phyloP scores from a whole-genome alignment of 1,140 invertebrate species.

The Drosophila pseudoananassae region DNA sequence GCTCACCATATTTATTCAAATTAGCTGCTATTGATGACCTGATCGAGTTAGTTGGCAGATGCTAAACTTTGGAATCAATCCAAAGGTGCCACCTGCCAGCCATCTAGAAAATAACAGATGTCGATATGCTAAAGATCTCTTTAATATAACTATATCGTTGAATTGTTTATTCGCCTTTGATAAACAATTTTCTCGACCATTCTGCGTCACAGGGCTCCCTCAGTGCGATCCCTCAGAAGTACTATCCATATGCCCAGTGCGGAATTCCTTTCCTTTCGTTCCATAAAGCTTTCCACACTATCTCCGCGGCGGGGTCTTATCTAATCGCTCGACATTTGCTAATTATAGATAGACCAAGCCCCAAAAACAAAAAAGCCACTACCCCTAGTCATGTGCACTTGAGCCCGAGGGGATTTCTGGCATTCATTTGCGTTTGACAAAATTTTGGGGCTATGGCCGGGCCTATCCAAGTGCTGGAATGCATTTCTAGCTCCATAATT shows the following conservation, averaged over 20 bases:
- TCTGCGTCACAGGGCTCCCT: slow-evolving; percentile 24
- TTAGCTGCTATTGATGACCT: slow-evolving; percentile 60
- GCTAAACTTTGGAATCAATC: slow-evolving; percentile 23
- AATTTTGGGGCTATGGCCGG: background rate
- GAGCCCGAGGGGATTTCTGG: slow-evolving; percentile 27
- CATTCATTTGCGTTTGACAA: slow-evolving; percentile 29
- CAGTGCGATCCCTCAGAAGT: background rate
- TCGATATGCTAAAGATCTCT: slow-evolving; percentile 15
- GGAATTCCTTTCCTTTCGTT: slow-evolving; percentile 42
- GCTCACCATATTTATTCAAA: slow-evolving; percentile 51
- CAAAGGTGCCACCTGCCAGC: slow-evolving; percentile 25
- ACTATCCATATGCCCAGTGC: slow-evolving; percentile 22
- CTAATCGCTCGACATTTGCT: slow-evolving; percentile 69
- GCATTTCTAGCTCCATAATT: slow-evolving; percentile 14
- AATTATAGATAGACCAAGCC: slow-evolving; percentile 68
- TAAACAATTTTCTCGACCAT: slow-evolving; percentile 33
- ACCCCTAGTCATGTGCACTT: slow-evolving; percentile 39
- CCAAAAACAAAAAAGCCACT: slow-evolving; percentile 19
- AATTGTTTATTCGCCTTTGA: slow-evolving; percentile 37
- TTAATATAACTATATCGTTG: slow-evolving; percentile 25
- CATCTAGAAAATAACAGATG: slow-evolving; percentile 26
- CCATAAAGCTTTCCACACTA: slow-evolving; percentile 35
- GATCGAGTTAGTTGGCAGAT: slow-evolving; percentile 10
- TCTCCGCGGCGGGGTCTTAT: slow-evolving; percentile 42
- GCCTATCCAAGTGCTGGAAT: slow-evolving; percentile 13